Conservation (phyloP, 2,113 vertebrate genomes). For the Typhlomys cinereus region DNA sequence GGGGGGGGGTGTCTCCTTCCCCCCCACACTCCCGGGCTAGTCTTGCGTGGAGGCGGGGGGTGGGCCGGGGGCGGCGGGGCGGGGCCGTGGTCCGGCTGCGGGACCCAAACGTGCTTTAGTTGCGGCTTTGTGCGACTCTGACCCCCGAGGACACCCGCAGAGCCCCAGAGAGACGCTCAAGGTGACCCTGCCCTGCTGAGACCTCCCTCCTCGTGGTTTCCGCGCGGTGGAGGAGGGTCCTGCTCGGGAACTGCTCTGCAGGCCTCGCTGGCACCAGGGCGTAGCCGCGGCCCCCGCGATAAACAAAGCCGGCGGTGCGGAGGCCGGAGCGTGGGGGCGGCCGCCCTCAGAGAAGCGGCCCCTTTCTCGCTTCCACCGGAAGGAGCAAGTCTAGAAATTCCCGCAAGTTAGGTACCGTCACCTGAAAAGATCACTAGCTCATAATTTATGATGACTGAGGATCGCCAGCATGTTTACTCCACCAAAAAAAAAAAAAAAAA, state of each 20-base stretch:
- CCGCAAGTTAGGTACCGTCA: background rate
- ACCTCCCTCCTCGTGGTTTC: too few relatives aligned
- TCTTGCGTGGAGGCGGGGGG: too few relatives aligned
- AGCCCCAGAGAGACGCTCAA: background rate
- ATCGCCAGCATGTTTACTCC: background rate
- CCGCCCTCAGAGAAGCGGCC: too few relatives aligned
- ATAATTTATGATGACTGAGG: background rate
- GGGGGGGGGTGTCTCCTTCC: too few relatives aligned
- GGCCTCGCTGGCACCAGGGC: background rate
- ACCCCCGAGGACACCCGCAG: too few relatives aligned
- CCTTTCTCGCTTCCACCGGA: background rate
- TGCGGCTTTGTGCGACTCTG: background rate
- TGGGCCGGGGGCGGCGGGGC: fast-evolving
- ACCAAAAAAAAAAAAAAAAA: background rate
- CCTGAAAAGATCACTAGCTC: background rate
- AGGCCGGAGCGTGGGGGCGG: too few relatives aligned
- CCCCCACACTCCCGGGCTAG: background rate
- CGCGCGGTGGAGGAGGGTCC: background rate
- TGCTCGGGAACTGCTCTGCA: too few relatives aligned
- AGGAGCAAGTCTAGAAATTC: background rate
- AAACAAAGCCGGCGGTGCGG: background rate
- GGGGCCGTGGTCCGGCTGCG: fast-evolving
- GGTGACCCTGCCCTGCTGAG: too few relatives aligned
- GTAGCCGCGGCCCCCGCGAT: background rate
- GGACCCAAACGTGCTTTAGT: background rate